phyloP scores from a whole-genome alignment of 2,113 vertebrate genomes.

The human region GRCh38 chr5:79186501-79187000 shows the following conservation, averaged over 20 bases:
- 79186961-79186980: too few relatives aligned
- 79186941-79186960: too few relatives aligned
- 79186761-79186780: not conserved
- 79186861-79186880: not conserved
- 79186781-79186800: not conserved
- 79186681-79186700: not conserved
- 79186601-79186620: not conserved
- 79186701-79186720: not conserved
- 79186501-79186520: not conserved
- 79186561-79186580: not conserved
- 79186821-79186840: not conserved
- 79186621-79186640: not conserved
- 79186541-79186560: not conserved
- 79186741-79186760: not conserved
- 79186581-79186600: not conserved
- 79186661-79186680: not conserved
- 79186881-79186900: too few relatives aligned
- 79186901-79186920: too few relatives aligned
- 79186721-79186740: not conserved
- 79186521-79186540: not conserved
- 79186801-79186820: not conserved
- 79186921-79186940: too few relatives aligned
- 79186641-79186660: not conserved
- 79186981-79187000: too few relatives aligned
- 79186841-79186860: conserved; percentile 14